phyloP scores from a whole-genome alignment of 2,888 invertebrate genomes.

The Drosophila picticornis region DNA sequence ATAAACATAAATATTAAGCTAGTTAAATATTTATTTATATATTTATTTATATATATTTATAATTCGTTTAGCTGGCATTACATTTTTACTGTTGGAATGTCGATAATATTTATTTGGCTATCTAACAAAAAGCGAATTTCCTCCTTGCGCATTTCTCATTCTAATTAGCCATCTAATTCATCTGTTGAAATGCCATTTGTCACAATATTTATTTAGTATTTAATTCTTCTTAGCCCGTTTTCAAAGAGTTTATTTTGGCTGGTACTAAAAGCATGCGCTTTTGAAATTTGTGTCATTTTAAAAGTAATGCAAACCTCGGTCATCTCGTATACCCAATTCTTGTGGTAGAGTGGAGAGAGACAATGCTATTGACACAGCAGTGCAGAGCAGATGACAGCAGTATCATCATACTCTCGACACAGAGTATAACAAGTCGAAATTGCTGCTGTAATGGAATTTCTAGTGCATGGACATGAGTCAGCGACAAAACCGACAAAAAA shows the following conservation, averaged over 20 bases:
- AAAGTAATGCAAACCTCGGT: conserved; percentile 18
- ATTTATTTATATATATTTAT: neutral
- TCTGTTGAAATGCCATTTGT: neutral
- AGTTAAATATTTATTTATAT: too few relatives aligned
- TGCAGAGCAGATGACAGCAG: conserved; percentile 44
- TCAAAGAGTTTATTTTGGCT: conserved; percentile 4
- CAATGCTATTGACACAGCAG: conserved; percentile 24
- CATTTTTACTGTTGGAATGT: neutral
- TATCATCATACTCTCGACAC: conserved; percentile 48
- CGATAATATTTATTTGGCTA: neutral
- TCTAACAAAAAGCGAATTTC: neutral
- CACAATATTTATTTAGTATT: neutral
- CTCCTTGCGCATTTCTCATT: neutral
- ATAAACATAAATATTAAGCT: neutral
- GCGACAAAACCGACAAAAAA: conserved; percentile 41
- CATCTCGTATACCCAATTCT: conserved; percentile 13
- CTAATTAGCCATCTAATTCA: neutral
- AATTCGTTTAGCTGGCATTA: neutral
- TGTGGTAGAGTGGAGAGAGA: neutral
- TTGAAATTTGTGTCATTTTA: conserved; percentile 28
- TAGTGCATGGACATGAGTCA: conserved; percentile 76
- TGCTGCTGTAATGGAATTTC: conserved; percentile 75
- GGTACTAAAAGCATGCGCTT: conserved; percentile 15
- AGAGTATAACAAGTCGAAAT: conserved; percentile 60
- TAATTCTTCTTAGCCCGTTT: neutral